Evolutionary conservation across 2,113 vertebrate species (phyloP).

Genomic region (Alosa alosa): DNA sequence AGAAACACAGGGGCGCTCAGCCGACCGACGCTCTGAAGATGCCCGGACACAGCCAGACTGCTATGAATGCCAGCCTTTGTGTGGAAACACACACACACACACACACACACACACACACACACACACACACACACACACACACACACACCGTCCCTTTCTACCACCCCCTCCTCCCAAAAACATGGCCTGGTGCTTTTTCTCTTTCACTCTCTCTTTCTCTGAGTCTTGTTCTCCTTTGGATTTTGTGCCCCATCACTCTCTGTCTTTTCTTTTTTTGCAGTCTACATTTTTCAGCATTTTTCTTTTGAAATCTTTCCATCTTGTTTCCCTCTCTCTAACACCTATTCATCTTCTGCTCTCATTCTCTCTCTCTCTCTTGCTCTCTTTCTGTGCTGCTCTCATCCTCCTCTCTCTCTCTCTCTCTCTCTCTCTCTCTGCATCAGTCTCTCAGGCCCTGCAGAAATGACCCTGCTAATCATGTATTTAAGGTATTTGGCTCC

Average conservation of each 20-base stretch:
- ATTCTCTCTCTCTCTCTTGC: conserved; percentile 21
- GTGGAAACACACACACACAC: neutral
- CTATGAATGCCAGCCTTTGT: conserved; percentile 71
- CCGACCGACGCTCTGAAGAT: conserved; percentile 57
- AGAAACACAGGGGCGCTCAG: conserved; percentile 66
- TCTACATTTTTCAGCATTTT: neutral
- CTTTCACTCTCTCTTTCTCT: conserved; percentile 41
- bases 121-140: neutral
- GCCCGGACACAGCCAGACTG: conserved; percentile 62
- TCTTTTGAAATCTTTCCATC: neutral
- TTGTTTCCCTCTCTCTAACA: too few species aligned
- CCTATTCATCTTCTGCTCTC: conserved; percentile 42
- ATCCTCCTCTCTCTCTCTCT: conserved; percentile 14
- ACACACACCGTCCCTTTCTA: neutral
- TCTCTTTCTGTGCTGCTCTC: conserved; percentile 45
- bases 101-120: neutral
- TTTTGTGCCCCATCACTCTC: neutral
- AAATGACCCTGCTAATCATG: conserved; percentile 73
- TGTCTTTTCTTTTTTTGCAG: neutral
- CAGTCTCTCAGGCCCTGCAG: conserved; percentile 53
- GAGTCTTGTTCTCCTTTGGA: too few species aligned
- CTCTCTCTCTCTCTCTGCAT: conserved; percentile 48
- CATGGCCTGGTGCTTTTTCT: conserved; percentile 39
- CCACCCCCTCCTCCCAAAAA: neutral
- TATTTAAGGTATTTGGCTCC: conserved; percentile 74